These are phyloP conservation scores for Mnemiopsis leidyi DNA, from an alignment of 37 sponge, comb jelly and placozoan genomes.

Conservation along the genomic window DNA sequence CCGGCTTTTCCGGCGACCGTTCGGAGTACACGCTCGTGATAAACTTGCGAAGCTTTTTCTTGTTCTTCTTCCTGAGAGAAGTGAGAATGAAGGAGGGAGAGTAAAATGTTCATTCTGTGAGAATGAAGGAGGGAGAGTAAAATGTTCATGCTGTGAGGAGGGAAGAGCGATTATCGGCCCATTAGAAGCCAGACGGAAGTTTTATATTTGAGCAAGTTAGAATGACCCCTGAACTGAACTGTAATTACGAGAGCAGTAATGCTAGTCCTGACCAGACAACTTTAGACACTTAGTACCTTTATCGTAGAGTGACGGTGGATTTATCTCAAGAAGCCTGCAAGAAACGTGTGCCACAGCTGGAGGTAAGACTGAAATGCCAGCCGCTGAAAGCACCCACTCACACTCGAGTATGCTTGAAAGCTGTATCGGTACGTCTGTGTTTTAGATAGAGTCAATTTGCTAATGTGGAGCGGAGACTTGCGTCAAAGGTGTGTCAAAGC, in stretches of 20 bases:
- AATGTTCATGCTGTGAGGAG: neutral
- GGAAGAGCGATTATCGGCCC: neutral
- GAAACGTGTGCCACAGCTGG: neutral
- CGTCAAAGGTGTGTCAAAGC: neutral
- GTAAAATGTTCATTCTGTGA: neutral
- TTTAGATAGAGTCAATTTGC: neutral
- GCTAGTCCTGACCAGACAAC: neutral
- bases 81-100: neutral
- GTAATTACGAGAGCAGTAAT: neutral
- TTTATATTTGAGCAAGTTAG: neutral
- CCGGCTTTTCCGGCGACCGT: neutral
- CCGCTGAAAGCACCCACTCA: neutral
- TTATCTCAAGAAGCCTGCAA: neutral
- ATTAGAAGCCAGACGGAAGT: neutral
- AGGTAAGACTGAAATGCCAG: neutral
- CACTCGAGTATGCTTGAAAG: neutral
- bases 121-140: neutral
- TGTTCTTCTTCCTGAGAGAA: constrained; percentile 28
- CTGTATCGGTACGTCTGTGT: neutral
- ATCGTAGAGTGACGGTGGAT: neutral
- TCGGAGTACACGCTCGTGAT: constrained; percentile 31
- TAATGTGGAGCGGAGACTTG: neutral
- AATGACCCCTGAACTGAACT: neutral
- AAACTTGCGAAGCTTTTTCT: constrained; percentile 10
- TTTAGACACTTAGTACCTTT: neutral